Evolutionary conservation across 2,113 vertebrate species (phyloP).

Genomic region (Mungos mungo): DNA sequence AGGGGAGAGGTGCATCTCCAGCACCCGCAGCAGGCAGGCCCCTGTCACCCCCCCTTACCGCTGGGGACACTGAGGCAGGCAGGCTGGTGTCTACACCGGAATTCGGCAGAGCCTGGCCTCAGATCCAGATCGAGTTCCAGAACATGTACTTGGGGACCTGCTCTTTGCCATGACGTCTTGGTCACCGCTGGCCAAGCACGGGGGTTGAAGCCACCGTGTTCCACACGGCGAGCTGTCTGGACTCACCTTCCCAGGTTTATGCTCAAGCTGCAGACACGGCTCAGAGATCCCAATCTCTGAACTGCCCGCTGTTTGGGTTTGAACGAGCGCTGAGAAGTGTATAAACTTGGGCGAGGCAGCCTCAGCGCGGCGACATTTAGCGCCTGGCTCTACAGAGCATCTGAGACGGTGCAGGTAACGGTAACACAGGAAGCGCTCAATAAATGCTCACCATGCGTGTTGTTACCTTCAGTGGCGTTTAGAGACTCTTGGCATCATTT

Average conservation of each 20-base stretch:
- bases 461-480: neutral
- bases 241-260: too few relatives aligned
- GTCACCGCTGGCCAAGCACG: neutral
- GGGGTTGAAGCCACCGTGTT: neutral
- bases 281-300: neutral
- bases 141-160: neutral
- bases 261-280: neutral
- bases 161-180: neutral
- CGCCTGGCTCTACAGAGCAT: fast-evolving
- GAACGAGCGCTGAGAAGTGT: fast-evolving
- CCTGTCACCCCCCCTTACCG: too few relatives aligned
- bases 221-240: fast-evolving
- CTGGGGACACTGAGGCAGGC: neutral
- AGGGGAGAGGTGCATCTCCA: neutral
- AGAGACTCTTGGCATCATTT: neutral
- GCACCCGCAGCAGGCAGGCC: neutral
- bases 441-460: neutral
- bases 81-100: neutral
- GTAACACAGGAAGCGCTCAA: fast-evolving
- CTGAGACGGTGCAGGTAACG: neutral
- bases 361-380: neutral
- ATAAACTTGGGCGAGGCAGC: neutral
- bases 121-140: too few relatives aligned
- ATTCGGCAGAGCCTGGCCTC: neutral
- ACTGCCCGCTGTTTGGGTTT: neutral